These are phyloP conservation scores for Girardinichthys multiradiatus DNA, from an alignment of 2,113 vertebrate species.

Conservation along the genomic window DNA sequence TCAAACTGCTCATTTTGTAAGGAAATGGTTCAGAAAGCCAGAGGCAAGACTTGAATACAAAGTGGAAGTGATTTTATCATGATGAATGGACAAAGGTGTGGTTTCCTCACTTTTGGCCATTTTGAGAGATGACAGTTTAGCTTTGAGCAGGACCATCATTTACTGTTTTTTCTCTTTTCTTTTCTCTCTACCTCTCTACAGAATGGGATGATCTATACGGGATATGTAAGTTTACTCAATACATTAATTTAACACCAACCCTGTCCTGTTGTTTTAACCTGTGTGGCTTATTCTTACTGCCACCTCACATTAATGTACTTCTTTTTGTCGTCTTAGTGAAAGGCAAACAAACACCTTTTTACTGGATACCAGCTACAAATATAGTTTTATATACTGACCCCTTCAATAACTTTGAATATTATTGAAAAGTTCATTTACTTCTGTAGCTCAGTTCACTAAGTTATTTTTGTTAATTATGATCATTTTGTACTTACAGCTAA, in stretches of 20 bases:
- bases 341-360: too few relatives aligned
- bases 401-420: too few relatives aligned
- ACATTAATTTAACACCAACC: not conserved
- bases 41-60: constrained; percentile 49
- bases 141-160: constrained; percentile 1
- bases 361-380: too few relatives aligned
- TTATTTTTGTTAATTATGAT: not conserved
- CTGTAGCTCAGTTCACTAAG: too few relatives aligned
- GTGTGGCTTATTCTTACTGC: not conserved
- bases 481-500: not conserved
- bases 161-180: constrained; percentile 15
- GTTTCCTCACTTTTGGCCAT: constrained; percentile 25
- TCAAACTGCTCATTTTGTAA: constrained; percentile 52
- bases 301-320: not conserved
- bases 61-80: constrained; percentile 30
- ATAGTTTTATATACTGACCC: too few relatives aligned
- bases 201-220: constrained; percentile 90
- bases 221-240: constrained; percentile 83
- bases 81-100: constrained; percentile 26
- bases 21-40: constrained; percentile 52
- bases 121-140: not conserved
- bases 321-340: not conserved
- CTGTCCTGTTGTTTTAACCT: constrained; percentile 10
- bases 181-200: constrained; percentile 51
- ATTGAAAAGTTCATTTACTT: too few relatives aligned